These are phyloP conservation scores for Chiroxiphia lanceolata DNA, from an alignment of 2,797 vertebrate species.

Conservation along the genomic window DNA sequence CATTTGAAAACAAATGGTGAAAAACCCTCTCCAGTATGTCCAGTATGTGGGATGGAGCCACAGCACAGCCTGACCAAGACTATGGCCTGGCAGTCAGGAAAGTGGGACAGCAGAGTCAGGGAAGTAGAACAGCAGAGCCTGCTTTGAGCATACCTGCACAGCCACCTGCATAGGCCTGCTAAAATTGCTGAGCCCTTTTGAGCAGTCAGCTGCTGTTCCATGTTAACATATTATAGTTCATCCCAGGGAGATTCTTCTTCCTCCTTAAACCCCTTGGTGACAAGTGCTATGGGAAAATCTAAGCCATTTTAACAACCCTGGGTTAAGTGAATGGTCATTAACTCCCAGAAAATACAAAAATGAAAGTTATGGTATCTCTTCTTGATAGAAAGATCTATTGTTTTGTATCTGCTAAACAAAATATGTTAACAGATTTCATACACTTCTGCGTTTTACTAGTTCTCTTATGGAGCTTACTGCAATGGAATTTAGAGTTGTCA, in stretches of 20 bases:
- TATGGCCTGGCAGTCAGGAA: background rate
- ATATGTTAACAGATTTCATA: background rate
- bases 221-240: background rate
- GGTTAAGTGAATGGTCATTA: background rate
- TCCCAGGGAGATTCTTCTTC: background rate
- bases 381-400: background rate
- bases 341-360: background rate
- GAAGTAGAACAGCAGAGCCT: background rate
- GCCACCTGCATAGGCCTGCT: background rate
- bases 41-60: background rate
- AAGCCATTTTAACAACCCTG: background rate
- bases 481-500: background rate
- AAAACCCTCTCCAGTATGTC: background rate
- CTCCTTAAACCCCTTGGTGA: background rate
- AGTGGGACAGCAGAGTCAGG: background rate
- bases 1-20: background rate
- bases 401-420: background rate
- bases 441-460: background rate
- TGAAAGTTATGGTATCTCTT: background rate
- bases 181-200: background rate
- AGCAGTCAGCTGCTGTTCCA: background rate
- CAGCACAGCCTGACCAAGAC: background rate
- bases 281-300: background rate
- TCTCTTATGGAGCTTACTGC: background rate
- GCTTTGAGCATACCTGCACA: accelerated